A percentile compares a stretch with the other conserved stretches of the same genome.
Conservation (phyloP, 1,140 invertebrate species). For the Bursaphelenchus mucronatus region DNA sequence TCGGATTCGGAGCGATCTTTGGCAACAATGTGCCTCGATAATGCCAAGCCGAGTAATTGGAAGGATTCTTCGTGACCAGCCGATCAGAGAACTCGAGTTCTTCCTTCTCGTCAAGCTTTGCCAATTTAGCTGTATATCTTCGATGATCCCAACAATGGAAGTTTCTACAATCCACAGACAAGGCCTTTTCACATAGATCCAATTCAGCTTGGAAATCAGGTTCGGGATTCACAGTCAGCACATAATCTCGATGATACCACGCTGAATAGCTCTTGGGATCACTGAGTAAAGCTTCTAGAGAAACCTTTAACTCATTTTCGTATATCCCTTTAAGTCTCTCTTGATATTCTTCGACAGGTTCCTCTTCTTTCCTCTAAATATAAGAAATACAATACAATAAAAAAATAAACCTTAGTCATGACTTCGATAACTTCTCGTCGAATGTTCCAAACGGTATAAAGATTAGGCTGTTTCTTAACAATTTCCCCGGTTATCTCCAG, state of each 20-base stretch:
- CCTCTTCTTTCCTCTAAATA: conserved; percentile 18
- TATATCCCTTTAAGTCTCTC: conserved; percentile 15
- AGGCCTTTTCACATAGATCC: conserved; percentile 40
- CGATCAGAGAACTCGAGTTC: conserved; percentile 39
- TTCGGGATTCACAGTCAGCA: conserved; percentile 21
- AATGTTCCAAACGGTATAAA: conserved; percentile 52
- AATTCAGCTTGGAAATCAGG: conserved; percentile 32
- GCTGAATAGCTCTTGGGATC: conserved; percentile 48
- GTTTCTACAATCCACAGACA: conserved; percentile 40
- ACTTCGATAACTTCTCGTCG: conserved; percentile 28
- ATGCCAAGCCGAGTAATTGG: conserved; percentile 43
- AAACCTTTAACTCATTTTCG: conserved; percentile 40
- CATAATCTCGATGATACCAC: conserved; percentile 46
- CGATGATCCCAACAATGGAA: conserved; percentile 52
- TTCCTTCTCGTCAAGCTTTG: conserved; percentile 25
- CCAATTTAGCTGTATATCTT: conserved; percentile 40
- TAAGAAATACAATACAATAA: conserved; percentile 12
- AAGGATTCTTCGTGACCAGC: conserved; percentile 26
- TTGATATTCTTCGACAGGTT: conserved; percentile 26
- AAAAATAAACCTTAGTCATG: conserved; percentile 20
- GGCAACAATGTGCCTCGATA: conserved; percentile 30
- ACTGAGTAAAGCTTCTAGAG: conserved; percentile 28
- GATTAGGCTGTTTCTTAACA: conserved; percentile 43
- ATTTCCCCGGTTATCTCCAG: conserved; percentile 30
- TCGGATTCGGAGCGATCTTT: conserved; percentile 27